These are phyloP conservation scores for Yponomeuta evonymella DNA, from an alignment of 2,888 invertebrate genomes.

Conservation along the genomic window DNA sequence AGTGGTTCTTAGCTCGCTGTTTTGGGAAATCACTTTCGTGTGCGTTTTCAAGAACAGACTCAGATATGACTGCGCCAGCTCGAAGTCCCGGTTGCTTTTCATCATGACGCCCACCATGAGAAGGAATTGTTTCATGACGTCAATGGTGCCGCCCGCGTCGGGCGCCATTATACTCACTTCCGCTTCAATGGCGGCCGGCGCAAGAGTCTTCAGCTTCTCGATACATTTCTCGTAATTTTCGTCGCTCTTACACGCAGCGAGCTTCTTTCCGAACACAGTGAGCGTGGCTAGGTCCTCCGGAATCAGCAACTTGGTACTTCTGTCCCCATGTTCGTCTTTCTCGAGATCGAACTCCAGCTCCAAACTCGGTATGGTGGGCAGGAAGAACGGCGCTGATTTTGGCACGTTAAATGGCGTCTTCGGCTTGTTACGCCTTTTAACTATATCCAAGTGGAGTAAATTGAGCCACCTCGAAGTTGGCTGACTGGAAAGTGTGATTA, in stretches of 20 bases:
- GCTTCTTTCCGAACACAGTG: constrained; percentile 80
- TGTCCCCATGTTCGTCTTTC: constrained; percentile 49
- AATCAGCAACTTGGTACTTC: constrained; percentile 70
- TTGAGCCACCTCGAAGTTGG: constrained; percentile 95
- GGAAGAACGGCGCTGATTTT: constrained; percentile 95
- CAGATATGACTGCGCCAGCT: constrained; percentile 92
- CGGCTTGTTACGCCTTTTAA: constrained; percentile 93
- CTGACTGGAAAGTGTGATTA: constrained; percentile 90
- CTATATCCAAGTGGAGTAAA: constrained; percentile 88
- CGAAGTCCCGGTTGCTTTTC: constrained; percentile 87
- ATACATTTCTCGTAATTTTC: constrained; percentile 76
- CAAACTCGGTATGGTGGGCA: constrained; percentile 91
- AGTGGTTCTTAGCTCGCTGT: constrained; percentile 68
- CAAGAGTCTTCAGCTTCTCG: constrained; percentile 78
- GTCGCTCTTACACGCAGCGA: constrained; percentile 68
- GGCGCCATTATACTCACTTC: constrained; percentile 89
- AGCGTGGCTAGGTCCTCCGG: constrained; percentile 79
- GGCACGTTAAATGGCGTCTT: constrained; percentile 87
- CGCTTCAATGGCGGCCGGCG: constrained; percentile 90
- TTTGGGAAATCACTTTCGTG: constrained; percentile 76
- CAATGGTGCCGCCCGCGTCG: constrained; percentile 81
- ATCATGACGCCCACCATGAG: constrained; percentile 83
- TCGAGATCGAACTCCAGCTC: constrained; percentile 87
- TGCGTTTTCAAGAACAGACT: constrained; percentile 91
- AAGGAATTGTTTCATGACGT: constrained; percentile 86